Base-by-base conservation (phyloP, 2,888 invertebrate genomes). In the Athetis lepigone region DNA sequence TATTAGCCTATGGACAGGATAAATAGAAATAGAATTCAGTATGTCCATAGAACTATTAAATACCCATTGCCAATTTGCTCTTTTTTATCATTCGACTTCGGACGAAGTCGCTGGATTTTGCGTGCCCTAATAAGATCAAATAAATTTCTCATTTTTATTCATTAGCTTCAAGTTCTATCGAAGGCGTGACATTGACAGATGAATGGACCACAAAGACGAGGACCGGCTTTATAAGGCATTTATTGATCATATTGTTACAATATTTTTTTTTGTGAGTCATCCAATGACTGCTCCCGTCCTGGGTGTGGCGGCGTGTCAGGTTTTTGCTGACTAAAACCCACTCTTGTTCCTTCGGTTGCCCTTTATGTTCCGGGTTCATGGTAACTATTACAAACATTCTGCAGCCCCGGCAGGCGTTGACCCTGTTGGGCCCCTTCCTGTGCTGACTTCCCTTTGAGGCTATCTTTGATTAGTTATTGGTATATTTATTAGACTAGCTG, bases 151-250 rank as follows among this genome's bases (percentile, higher is more conserved):
- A 80, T 80, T 81, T 77, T 63, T 70, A 81, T 84, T 83, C 78
- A 82, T 85, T 84, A 81, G 56, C 7, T 60, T 55, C 49, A 56
- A 54, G 64, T 49, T 51, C 49, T 40, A 59, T 68, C 51, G 69
- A 71, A 68, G 77, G 67, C 63, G 77, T 74, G 87, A 87, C 86
- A 82, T 75, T 88, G 87, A 88, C 78, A 77, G 79, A 87, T 86
- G 81, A 72, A 84, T 80, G 66, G 55, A 46, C 65, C 72, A 69
- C 59, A 63, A 66, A 61, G 45, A 62, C 64, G 60, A 51, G 49
- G 52, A 70, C 52, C 50, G 62, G 71, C 65, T 74, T 75, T 68
- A 64, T 72, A 73, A 73, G 73, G 47, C 33, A 69, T 61, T 64
- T 58, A 83, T 80, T 80, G 73, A 80, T 79, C 76, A 65, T 69